Evolutionary conservation across 1,140 invertebrate species (phyloP).

Genomic region (Nephotettix cincticeps): DNA sequence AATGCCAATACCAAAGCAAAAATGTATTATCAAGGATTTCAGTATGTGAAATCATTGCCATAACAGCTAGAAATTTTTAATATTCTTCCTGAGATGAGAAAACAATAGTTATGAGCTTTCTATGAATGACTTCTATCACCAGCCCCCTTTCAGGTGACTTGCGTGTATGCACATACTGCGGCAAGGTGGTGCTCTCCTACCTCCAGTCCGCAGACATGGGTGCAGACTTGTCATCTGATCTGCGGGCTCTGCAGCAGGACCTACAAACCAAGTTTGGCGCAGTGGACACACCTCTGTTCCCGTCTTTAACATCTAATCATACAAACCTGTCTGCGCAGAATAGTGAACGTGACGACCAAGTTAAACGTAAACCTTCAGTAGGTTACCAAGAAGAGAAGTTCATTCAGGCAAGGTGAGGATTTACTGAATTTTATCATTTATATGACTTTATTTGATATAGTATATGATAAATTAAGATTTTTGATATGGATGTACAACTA

Average conservation of each 20-base stretch:
- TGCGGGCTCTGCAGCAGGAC: conserved; percentile 80
- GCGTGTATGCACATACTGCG: conserved; percentile 91
- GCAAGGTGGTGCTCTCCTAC: conserved; percentile 87
- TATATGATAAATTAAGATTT: too few species aligned
- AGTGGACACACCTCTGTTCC: neutral
- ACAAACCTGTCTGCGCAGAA: conserved; percentile 8
- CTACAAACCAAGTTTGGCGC: conserved; percentile 64
- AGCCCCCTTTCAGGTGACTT: conserved; percentile 78
- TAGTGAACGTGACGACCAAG: conserved; percentile 25
- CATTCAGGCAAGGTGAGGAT: conserved; percentile 55
- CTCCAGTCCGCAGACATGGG: conserved; percentile 78
- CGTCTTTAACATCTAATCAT: neutral
- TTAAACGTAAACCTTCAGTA: conserved; percentile 55
- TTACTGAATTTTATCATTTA: too few species aligned
- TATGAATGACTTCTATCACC: too few species aligned
- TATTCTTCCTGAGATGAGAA: too few species aligned
- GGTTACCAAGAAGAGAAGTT: conserved; percentile 79
- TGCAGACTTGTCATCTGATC: conserved; percentile 71
- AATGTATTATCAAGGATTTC: too few species aligned
- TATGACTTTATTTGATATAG: too few species aligned
- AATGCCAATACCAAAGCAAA: too few species aligned
- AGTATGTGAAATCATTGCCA: too few species aligned
- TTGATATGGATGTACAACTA: too few species aligned
- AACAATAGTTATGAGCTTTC: too few species aligned
- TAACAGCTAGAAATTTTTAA: too few species aligned